phyloP scores from a whole-genome alignment of 2,113 vertebrate genomes.

The human (Homo sapiens) region GRCh38 chr9:85258501-85259000 shows the following conservation, averaged over 20 bases:
- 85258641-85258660: not conserved
- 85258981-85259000: not conserved
- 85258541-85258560: no score
- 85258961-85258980: slow-evolving; percentile 69
- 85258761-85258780: not conserved
- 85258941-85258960: slow-evolving; percentile 68
- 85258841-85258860: not conserved
- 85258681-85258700: not conserved
- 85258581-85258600: no score
- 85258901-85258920: not conserved
- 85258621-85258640: not conserved
- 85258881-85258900: not conserved
- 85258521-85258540: no score
- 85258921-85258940: not conserved
- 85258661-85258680: no score
- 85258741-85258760: not conserved
- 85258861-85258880: not conserved
- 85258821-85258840: not conserved
- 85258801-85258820: not conserved
- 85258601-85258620: not conserved
- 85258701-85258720: not conserved
- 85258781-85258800: not conserved
- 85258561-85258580: no score
- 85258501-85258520: no score
- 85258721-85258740: not conserved